A percentile compares a stretch with the other conserved stretches of the same genome.
phyloP scores from a whole-genome alignment of 2,888 invertebrate species.

The Caradrina clavipalpis region DNA sequence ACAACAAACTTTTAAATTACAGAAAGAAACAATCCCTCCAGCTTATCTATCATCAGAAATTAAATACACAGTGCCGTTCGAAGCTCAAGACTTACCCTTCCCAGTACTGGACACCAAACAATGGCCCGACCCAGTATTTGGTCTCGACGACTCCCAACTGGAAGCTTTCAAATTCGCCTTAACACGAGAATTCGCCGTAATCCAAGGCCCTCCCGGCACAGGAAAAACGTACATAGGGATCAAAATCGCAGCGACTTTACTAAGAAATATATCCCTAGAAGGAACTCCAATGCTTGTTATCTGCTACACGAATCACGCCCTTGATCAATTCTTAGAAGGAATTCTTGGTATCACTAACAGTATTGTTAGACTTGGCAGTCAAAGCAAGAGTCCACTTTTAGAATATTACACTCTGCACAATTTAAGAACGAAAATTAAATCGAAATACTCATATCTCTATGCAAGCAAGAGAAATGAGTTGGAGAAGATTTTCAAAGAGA shows the following conservation, averaged over 20 bases:
- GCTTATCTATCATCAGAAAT: constrained; percentile 82
- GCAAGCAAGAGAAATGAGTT: constrained; percentile 77
- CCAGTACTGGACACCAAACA: constrained; percentile 76
- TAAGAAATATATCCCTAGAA: constrained; percentile 91
- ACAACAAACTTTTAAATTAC: constrained; percentile 49
- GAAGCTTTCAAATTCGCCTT: constrained; percentile 93
- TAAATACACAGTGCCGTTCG: constrained; percentile 72
- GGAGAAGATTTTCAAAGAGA: constrained; percentile 78
- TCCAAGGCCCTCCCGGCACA: constrained; percentile 97
- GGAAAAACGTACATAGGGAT: constrained; percentile 96
- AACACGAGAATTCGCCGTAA: constrained; percentile 93
- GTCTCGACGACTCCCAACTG: constrained; percentile 93
- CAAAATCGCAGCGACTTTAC: constrained; percentile 93
- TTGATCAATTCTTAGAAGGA: constrained; percentile 96
- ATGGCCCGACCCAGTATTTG: constrained; percentile 88
- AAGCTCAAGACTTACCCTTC: constrained; percentile 76
- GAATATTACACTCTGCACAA: constrained; percentile 88
- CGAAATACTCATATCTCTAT: constrained; percentile 81
- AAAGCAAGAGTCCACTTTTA: constrained; percentile 91
- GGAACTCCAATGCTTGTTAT: constrained; percentile 94
- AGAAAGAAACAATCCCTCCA: constrained; percentile 79
- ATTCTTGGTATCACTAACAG: constrained; percentile 90
- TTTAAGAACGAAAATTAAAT: constrained; percentile 79
- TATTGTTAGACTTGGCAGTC: constrained; percentile 93
- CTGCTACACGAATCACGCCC: constrained; percentile 96